Evolutionary conservation across 1,140 invertebrate species (phyloP), one percentile per base, ranked within the genome.

Genomic region (Chionoecetes opilio): DNA sequence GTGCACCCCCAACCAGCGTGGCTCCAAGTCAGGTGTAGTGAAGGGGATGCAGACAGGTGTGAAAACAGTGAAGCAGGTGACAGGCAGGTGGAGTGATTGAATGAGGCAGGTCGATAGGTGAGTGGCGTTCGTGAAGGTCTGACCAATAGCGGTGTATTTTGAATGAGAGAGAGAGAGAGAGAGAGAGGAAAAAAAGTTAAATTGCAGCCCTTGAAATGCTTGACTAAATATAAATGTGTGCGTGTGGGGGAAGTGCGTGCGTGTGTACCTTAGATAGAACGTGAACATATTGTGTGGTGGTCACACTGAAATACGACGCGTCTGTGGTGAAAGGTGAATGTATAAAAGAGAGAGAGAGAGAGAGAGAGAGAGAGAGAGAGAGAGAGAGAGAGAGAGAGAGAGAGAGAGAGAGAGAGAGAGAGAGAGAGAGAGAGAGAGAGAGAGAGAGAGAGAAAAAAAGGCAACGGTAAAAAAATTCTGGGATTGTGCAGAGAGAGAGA

Each of bases 301-400:
- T 63, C 53, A 26, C 53, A 21, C 53, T 63, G 53, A 63, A 21
- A 21, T 14, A 63, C 21, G 41, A 46, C 41, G 41, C 53, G 17
- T 63, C 38, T 41, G 38, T 14, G 8, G 53, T 21, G 53, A 63
- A 63, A 63, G 38, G 38, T 41, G 38, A 41, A 41, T 41, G 38
- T 41, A 41, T n/a, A n/a, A n/a, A 46, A 46, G 41, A 46, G 84
- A 85, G 85, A 87, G 85, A 87, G n/a, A 87, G 85, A 32, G n/a
- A 21, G 38, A 38, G 0, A 32, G n/a, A 38, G 14, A 38, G 21
- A 38, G 14, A 38, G n/a, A 38, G 3, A 38, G 14, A 34, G 0
- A 63, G 53, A 26, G 53, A 63, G 21, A 63, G 53, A 63, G 9
- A 63, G 53, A 63, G 53, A 41, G 53, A 63, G n/a, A 75, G 63